Conservation (phyloP, 2,797 vertebrate genomes). For the Sebastiscus albofasciatus region DNA sequence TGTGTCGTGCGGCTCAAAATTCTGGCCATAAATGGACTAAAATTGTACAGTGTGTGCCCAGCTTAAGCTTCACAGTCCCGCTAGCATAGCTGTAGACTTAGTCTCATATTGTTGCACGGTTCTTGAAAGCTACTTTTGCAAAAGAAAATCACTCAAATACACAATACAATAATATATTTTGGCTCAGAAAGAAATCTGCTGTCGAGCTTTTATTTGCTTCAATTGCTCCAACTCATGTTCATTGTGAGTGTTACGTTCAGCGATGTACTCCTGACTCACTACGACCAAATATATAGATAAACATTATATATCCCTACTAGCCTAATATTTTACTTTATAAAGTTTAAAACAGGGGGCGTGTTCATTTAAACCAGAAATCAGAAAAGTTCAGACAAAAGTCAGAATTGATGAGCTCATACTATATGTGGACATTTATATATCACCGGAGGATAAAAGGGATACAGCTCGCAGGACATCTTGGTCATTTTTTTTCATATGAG, state of each 20-base stretch:
- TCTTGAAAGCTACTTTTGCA: not conserved
- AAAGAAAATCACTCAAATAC: not conserved
- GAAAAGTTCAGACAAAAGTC: not conserved
- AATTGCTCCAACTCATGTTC: not conserved
- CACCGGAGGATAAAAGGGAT: constrained; percentile 14
- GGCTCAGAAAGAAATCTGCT: not conserved
- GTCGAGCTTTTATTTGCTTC: not conserved
- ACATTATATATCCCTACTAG: not conserved
- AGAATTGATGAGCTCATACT: not conserved
- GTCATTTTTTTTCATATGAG: constrained; percentile 3
- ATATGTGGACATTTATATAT: constrained; percentile 20
- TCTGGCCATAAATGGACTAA: too few species aligned
- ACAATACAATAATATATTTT: not conserved
- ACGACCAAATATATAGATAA: not conserved
- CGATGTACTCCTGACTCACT: not conserved
- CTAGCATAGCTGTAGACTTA: not conserved
- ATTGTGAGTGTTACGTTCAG: not conserved
- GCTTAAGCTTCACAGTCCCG: not conserved
- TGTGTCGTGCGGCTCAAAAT: too few species aligned
- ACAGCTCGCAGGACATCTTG: not conserved
- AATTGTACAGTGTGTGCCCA: too few species aligned
- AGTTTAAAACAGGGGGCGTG: not conserved
- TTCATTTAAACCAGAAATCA: not conserved
- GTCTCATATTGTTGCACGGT: not conserved
- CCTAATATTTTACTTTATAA: not conserved